These are phyloP conservation scores for Melanogrammus aeglefinus DNA, from an alignment of 2,797 vertebrate species.

Conservation along the genomic window DNA sequence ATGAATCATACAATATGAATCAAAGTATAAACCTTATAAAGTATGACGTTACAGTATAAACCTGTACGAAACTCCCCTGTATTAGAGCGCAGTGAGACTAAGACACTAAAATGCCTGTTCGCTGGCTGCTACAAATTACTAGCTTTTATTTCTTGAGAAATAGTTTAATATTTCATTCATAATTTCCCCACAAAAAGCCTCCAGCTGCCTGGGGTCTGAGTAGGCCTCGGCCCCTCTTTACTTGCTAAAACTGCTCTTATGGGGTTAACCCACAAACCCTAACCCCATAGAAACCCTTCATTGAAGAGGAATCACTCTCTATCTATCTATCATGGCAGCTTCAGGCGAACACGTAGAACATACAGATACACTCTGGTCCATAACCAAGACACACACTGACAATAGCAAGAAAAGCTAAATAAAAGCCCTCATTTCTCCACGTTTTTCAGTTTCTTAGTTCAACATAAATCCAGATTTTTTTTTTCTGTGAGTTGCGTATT, in stretches of 20 bases:
- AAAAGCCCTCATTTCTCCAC: neutral
- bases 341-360: neutral
- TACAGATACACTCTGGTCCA: constrained; percentile 11
- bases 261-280: too few species aligned
- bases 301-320: too few species aligned
- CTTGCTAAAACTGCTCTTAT: neutral
- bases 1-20: too few species aligned
- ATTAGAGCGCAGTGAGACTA: constrained; percentile 16
- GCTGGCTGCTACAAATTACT: constrained; percentile 26
- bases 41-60: too few species aligned
- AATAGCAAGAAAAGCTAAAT: constrained; percentile 4
- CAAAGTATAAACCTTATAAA: too few species aligned
- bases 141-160: constrained; percentile 4
- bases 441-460: constrained; percentile 9
- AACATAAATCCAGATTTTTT: constrained; percentile 29
- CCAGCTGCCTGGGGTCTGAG: constrained; percentile 4
- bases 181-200: constrained; percentile 14
- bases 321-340: too few species aligned
- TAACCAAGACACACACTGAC: neutral
- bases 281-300: too few species aligned
- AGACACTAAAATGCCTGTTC: neutral
- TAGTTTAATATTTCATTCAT: neutral
- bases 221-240: neutral
- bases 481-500: constrained; percentile 41
- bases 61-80: constrained; percentile 35